These are phyloP conservation scores for Phlogophora meticulosa DNA, from an alignment of 2,888 invertebrate genomes.

Conservation along the genomic window DNA sequence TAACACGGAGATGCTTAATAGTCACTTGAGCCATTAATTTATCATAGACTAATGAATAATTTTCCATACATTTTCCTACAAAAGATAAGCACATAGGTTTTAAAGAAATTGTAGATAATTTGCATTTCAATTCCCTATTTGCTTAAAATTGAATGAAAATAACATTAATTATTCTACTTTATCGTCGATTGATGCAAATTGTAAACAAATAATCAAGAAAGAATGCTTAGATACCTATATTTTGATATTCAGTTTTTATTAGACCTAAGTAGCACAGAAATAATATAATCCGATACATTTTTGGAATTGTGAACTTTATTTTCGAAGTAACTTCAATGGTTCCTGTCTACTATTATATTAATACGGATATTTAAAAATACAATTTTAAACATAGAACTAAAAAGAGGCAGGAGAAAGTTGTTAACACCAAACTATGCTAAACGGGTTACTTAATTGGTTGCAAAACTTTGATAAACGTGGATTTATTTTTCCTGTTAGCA, in stretches of 20 bases:
- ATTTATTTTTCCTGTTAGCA: too few species aligned
- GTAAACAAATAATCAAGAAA: slow-evolving; percentile 8
- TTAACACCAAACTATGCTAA: too few species aligned
- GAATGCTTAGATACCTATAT: not conserved
- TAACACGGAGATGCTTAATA: not conserved
- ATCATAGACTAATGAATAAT: slow-evolving; percentile 1
- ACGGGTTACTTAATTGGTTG: too few species aligned
- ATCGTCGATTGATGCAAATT: not conserved
- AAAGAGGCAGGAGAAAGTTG: too few species aligned
- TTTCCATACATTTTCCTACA: slow-evolving; percentile 11
- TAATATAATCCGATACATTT: not conserved
- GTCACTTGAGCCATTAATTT: slow-evolving; percentile 1
- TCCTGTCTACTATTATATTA: too few species aligned
- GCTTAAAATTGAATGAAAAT: not conserved
- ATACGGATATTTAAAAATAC: too few species aligned
- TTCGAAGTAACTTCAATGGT: slow-evolving; percentile 3
- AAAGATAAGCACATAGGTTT: not conserved
- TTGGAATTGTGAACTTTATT: not conserved
- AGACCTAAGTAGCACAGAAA: not conserved
- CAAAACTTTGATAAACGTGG: not conserved
- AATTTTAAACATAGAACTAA: too few species aligned
- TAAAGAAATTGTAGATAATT: not conserved
- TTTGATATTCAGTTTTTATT: not conserved
- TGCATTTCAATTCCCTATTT: not conserved
- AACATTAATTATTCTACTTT: slow-evolving; percentile 1